Percentiles rank a stretch among this genome's conserved stretches.
These are phyloP conservation scores for Halocynthia roretzi DNA, from an alignment of 23 tunicate species.

Conservation along the genomic window DNA sequence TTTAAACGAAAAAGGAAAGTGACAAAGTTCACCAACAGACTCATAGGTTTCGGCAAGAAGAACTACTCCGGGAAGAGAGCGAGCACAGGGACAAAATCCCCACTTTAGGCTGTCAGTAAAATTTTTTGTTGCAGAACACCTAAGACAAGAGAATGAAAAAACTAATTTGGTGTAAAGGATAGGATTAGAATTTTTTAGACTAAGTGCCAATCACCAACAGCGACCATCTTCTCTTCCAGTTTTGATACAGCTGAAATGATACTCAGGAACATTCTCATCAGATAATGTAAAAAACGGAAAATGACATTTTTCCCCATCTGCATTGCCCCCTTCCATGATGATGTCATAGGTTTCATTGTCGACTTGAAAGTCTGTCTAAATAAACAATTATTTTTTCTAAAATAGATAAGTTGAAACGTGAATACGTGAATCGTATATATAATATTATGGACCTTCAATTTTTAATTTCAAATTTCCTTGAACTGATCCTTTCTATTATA, in stretches of 20 bases:
- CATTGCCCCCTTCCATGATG: constrained; percentile 27
- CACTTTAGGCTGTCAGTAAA: constrained; percentile 20
- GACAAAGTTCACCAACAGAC: constrained; percentile 52
- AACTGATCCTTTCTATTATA: too few relatives aligned
- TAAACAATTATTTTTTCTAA: too few relatives aligned
- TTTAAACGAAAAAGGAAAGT: constrained; percentile 55
- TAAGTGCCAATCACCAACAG: constrained; percentile 28
- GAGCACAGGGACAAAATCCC: constrained; percentile 87
- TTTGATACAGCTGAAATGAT: constrained; percentile 27
- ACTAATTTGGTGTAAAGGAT: too few relatives aligned
- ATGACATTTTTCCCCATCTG: constrained; percentile 16
- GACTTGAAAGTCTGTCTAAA: too few relatives aligned
- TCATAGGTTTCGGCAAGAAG: constrained; percentile 57
- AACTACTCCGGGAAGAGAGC: constrained; percentile 42
- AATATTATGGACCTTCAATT: too few relatives aligned
- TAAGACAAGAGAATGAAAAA: background rate
- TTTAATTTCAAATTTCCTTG: too few relatives aligned
- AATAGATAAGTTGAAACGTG: too few relatives aligned
- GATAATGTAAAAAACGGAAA: constrained; percentile 27
- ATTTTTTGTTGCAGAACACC: constrained; percentile 47
- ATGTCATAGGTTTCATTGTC: too few relatives aligned
- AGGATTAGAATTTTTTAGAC: too few relatives aligned
- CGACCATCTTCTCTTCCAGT: constrained; percentile 31
- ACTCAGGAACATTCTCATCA: constrained; percentile 6
- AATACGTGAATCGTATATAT: too few relatives aligned